Evolutionary conservation across 1,140 invertebrate genomes (phyloP).

Genomic region (Drosophila melanica): DNA sequence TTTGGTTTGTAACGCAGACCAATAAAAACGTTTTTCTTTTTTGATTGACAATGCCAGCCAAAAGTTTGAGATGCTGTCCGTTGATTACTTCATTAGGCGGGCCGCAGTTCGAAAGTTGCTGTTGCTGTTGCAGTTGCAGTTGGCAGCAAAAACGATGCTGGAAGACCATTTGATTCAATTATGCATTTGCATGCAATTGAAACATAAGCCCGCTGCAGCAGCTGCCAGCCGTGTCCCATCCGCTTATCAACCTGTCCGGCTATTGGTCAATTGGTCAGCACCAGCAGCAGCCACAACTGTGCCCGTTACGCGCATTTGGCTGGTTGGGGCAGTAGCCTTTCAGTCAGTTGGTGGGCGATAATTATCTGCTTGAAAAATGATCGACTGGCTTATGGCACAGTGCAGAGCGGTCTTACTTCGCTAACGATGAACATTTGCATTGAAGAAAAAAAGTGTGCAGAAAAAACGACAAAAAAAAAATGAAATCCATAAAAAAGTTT

Average conservation of each 20-base stretch:
- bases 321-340: slow-evolving; percentile 52
- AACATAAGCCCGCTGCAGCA: slow-evolving; percentile 52
- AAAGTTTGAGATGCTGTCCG: slow-evolving; percentile 65
- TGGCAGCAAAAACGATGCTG: slow-evolving; percentile 11
- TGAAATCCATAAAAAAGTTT: slow-evolving; percentile 41
- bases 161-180: slow-evolving; percentile 73
- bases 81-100: slow-evolving; percentile 77
- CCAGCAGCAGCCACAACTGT: slow-evolving; percentile 31
- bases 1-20: slow-evolving; percentile 75
- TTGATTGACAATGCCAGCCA: slow-evolving; percentile 74
- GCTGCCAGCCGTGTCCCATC: slow-evolving; percentile 51
- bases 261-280: slow-evolving; percentile 61
- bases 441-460: slow-evolving; percentile 6
- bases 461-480: slow-evolving; percentile 19
- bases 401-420: slow-evolving; percentile 47
- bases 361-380: slow-evolving; percentile 77
- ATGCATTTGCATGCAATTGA: slow-evolving; percentile 79
- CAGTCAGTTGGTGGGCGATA: slow-evolving; percentile 69
- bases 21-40: slow-evolving; percentile 78
- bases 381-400: slow-evolving; percentile 56
- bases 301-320: slow-evolving; percentile 53
- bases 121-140: slow-evolving; percentile 18
- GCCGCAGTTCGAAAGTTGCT: slow-evolving; percentile 48
- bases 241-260: slow-evolving; percentile 39
- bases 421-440: slow-evolving; percentile 74